Percentiles rank a stretch among this genome's conserved stretches.
phyloP scores from a whole-genome alignment of 1,140 invertebrate genomes.

The Aphelenchoides avenae region DNA sequence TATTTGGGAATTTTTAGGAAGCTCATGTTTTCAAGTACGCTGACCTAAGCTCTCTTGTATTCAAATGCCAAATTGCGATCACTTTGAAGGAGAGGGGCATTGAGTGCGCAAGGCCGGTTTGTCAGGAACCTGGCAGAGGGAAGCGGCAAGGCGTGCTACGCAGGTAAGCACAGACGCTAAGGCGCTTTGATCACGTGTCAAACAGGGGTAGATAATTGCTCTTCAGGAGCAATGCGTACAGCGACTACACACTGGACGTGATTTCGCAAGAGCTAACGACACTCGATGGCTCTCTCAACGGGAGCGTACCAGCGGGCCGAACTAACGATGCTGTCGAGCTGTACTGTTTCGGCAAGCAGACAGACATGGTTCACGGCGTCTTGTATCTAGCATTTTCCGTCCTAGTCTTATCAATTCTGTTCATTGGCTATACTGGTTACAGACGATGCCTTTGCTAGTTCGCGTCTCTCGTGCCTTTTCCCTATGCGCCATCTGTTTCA shows the following conservation, averaged over 20 bases:
- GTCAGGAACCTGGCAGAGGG: constrained; percentile 41
- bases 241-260: neutral
- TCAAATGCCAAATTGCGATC: constrained; percentile 51
- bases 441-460: no score
- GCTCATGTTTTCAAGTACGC: constrained; percentile 56
- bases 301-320: neutral
- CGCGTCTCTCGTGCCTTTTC: no score
- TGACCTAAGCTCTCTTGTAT: constrained; percentile 44
- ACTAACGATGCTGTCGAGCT: no score
- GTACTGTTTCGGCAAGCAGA: no score
- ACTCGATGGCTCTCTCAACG: neutral
- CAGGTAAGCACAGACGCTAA: neutral
- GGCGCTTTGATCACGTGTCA: neutral
- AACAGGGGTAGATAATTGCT: neutral
- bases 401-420: no score
- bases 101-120: constrained; percentile 44
- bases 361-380: no score
- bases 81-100: constrained; percentile 44
- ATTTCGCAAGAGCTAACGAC: neutral
- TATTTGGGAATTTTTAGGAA: constrained; percentile 22
- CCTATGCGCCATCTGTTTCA: no score
- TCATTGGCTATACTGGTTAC: no score
- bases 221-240: neutral
- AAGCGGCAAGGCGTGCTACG: constrained; percentile 7
- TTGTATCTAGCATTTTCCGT: no score